These are phyloP conservation scores for Meteorus cinctellus DNA, from an alignment of 2,888 invertebrate species.

Conservation along the genomic window DNA sequence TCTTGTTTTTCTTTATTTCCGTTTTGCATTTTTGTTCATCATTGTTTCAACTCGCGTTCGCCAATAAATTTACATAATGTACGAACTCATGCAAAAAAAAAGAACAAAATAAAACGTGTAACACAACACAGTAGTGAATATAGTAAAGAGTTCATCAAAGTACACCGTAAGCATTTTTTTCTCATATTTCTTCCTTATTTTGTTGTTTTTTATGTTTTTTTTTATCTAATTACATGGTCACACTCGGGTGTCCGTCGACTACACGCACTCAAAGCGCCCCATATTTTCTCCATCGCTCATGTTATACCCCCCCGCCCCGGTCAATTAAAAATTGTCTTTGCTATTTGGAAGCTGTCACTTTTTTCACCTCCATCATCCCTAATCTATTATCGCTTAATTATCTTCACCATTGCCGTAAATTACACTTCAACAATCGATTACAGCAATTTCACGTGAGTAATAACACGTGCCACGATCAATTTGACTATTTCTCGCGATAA, in stretches of 20 bases:
- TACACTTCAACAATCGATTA: background rate
- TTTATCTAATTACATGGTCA: conserved; percentile 69
- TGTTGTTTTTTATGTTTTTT: background rate
- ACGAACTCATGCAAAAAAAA: conserved; percentile 67
- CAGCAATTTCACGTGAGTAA: conserved; percentile 9
- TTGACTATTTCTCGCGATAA: conserved; percentile 18
- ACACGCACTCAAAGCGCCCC: conserved; percentile 53
- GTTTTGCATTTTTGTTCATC: background rate
- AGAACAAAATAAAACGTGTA: conserved; percentile 64
- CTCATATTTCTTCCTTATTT: background rate
- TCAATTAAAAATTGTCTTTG: conserved; percentile 54
- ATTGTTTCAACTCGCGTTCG: conserved; percentile 32
- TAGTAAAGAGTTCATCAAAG: conserved; percentile 62
- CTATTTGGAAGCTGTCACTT: conserved; percentile 24
- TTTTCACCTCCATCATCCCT: conserved; percentile 27
- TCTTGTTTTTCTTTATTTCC: conserved; percentile 19
- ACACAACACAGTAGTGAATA: conserved; percentile 66
- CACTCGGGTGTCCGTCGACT: conserved; percentile 68
- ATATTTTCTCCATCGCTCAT: conserved; percentile 37
- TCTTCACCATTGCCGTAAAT: background rate
- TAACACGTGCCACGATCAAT: conserved; percentile 14
- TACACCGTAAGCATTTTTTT: conserved; percentile 61
- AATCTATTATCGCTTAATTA: background rate
- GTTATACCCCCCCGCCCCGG: background rate
- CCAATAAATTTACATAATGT: conserved; percentile 71